A percentile compares a stretch with the other conserved stretches of the same genome.
These are phyloP conservation scores for Tribolium castaneum DNA, from an alignment of 1,140 invertebrate genomes.

Conservation along the genomic window DNA sequence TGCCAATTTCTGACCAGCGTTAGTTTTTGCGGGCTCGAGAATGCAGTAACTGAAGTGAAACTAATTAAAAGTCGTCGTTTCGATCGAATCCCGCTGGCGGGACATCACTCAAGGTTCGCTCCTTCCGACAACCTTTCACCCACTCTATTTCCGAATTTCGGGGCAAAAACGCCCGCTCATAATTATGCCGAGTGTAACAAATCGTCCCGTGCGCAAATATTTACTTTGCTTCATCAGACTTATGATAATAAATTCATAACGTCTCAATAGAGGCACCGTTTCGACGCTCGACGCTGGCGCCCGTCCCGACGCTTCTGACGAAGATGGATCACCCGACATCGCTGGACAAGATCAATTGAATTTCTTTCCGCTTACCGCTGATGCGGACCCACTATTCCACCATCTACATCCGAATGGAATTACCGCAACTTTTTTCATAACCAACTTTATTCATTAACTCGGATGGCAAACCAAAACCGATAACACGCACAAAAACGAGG, in stretches of 20 bases:
- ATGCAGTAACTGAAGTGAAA: constrained; percentile 59
- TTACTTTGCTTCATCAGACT: constrained; percentile 44
- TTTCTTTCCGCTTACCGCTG: constrained; percentile 63
- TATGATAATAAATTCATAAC: constrained; percentile 58
- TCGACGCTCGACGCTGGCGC: constrained; percentile 53
- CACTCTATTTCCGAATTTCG: constrained; percentile 4
- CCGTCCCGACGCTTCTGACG: constrained; percentile 64
- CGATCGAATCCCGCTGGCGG: constrained; percentile 51
- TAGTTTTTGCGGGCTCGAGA: constrained; percentile 54
- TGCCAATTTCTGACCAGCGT: constrained; percentile 55
- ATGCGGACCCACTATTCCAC: constrained; percentile 48
- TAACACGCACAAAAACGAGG: too few relatives aligned
- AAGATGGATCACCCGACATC: constrained; percentile 67
- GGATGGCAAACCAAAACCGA: too few relatives aligned
- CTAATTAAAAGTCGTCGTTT: constrained; percentile 59
- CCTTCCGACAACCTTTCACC: constrained; percentile 25
- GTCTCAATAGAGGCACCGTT: constrained; percentile 56
- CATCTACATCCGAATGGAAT: constrained; percentile 52
- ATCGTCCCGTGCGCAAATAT: constrained; percentile 15
- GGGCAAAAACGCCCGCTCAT: neutral
- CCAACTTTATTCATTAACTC: constrained; percentile 41
- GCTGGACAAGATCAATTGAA: constrained; percentile 70
- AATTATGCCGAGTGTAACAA: neutral
- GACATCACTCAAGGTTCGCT: constrained; percentile 51
- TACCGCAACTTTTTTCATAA: constrained; percentile 36